Evolutionary conservation across 2,888 invertebrate genomes (phyloP), one percentile per base, ranked within the genome.

Genomic region (Frankliniella fusca): DNA sequence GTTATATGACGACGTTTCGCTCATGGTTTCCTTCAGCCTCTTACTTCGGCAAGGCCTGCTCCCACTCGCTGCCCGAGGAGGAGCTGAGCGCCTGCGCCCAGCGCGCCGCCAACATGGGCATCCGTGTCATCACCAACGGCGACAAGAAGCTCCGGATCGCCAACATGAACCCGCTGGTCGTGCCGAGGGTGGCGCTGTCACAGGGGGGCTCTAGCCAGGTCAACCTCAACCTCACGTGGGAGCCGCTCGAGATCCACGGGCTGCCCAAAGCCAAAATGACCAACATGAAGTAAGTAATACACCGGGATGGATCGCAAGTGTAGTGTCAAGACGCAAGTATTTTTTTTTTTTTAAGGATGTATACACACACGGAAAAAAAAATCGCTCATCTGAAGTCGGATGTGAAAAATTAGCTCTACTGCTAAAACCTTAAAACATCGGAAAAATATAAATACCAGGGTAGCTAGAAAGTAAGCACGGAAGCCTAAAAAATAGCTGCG

Each of bases 261-360:
- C 70, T 70, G 70, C 70, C 23, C 23, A 23, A 70, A 1, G 23
- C n/a, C 70, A 5, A n/a, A 11, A 23, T 70, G 23, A 23, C 23
- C 70, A 70, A 70, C 70, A 70, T 70, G 70, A 70, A 70, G 70
- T 70, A 23, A 70, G 70, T 70, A n/a, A n/a, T n/a, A n/a, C n/a
- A n/a, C n/a, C n/a, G n/a, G n/a, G n/a, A n/a, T n/a, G n/a, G n/a
- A n/a, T n/a, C n/a, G n/a, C n/a, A n/a, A n/a, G n/a, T n/a, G n/a
- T n/a, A n/a, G n/a, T n/a, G n/a, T n/a, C n/a, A n/a, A n/a, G n/a
- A n/a, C n/a, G n/a, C n/a, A n/a, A n/a, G n/a, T n/a, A n/a, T n/a
- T n/a, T n/a, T n/a, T n/a, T n/a, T n/a, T n/a, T n/a, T n/a, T n/a
- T n/a, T n/a, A n/a, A n/a, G n/a, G n/a, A n/a, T n/a, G n/a, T n/a